Conservation (phyloP, 2,797 vertebrate species). For the Naso thynnoides region DNA sequence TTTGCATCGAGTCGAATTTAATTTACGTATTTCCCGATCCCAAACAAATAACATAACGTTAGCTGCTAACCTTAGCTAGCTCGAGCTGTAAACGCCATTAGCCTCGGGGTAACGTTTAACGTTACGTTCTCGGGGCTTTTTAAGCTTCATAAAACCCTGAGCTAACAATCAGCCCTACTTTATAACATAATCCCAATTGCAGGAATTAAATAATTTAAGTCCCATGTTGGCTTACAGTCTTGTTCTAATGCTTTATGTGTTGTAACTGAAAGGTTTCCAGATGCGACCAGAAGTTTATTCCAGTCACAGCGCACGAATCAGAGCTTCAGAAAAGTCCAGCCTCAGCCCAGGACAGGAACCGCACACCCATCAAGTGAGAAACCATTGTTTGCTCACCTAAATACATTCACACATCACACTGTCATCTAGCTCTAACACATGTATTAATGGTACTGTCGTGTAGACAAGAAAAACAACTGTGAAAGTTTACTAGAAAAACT, state of each 20-base stretch:
- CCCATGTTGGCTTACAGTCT: not conserved
- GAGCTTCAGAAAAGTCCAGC: slow-evolving; percentile 35
- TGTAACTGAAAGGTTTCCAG: slow-evolving; percentile 57
- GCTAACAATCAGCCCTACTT: not conserved
- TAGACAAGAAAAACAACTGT: not conserved
- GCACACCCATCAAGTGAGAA: slow-evolving; percentile 68
- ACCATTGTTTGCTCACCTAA: not conserved
- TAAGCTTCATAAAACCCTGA: not conserved
- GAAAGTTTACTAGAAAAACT: not conserved
- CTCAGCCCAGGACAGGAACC: slow-evolving; percentile 30
- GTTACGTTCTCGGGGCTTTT: too few species aligned
- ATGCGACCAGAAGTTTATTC: slow-evolving; percentile 41
- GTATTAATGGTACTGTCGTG: not conserved
- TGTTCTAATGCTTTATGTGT: not conserved
- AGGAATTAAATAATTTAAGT: not conserved
- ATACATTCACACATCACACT: not conserved
- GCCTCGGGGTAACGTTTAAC: not conserved
- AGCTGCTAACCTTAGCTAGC: slow-evolving; percentile 10
- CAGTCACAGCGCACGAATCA: slow-evolving; percentile 58
- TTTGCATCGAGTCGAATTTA: not conserved
- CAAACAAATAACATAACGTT: accelerated
- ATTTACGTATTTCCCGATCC: accelerated
- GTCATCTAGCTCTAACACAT: not conserved
- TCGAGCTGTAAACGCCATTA: not conserved
- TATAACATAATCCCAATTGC: not conserved